Base-by-base conservation (phyloP, 92 coral and sea anemone genomes). In the Blastomussa wellsi region DNA sequence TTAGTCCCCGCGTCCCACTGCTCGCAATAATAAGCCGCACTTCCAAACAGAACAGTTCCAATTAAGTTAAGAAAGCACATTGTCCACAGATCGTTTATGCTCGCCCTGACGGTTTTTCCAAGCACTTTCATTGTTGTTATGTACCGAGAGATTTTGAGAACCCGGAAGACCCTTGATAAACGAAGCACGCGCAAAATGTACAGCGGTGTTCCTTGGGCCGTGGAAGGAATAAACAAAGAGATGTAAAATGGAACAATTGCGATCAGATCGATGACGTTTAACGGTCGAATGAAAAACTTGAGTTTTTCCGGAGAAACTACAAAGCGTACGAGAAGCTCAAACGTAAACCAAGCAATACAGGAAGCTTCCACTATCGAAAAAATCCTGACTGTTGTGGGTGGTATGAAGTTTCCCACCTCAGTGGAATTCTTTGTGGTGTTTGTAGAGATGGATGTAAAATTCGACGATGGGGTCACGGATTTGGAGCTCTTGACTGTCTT, bases 1-100 rank as follows among this genome's bases (percentile, higher is more conserved):
- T 32, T 64, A 26, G 94, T 91, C 22, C 33, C 89, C 28, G 76
- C 89, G 76, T 91, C 87, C 91, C 94, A 88, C 72, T 88, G 88
- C 48, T 91, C 94, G 48, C 86, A 85, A 76, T 91, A 91, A 67
- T 88, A 91, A 72, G 82, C 86, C 62, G 81, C 75, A 78, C 94
- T 91, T 5, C 89, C 94, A 75, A 91, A 91, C 53, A 91, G 86
- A 78, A 87, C 52, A 9, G 91, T 88, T 39, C 91, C 94, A 65
- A 91, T 81, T 20, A 88, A 47, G 35, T 85, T 91, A 33, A 91
- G 77, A 72, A 91, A 91, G 74, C 82, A 76, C 80, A 91, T 77
- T 74, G 90, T 91, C 94, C 94, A 91, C 7, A 91, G 84, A 74
- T 91, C 94, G 39, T 47, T 60, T 2, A 88, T 17, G 74, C 89